Percentiles rank a stretch among this genome's conserved stretches.
phyloP scores from a whole-genome alignment of 2,113 vertebrate species.

The Actenoides lindsayi region DNA sequence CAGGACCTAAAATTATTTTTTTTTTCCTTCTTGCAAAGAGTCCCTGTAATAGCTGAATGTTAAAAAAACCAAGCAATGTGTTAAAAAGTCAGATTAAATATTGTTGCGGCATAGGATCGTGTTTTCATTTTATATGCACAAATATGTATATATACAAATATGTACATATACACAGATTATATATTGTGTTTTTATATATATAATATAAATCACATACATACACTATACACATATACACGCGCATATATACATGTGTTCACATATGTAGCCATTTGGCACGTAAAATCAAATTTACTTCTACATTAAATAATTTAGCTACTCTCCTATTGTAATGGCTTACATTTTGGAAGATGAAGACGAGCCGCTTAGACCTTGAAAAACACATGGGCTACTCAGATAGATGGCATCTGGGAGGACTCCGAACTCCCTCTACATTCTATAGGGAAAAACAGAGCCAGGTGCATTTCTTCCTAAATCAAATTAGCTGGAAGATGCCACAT shows the following conservation, averaged over 20 bases:
- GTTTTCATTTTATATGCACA: conserved; percentile 38
- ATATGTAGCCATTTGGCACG: conserved; percentile 16
- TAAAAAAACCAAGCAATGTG: neutral
- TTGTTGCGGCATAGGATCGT: neutral
- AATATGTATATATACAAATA: neutral
- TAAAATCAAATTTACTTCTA: conserved; percentile 84
- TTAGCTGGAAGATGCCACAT: conserved; percentile 99
- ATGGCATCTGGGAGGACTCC: conserved; percentile 84
- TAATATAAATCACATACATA: neutral
- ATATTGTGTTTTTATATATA: neutral
- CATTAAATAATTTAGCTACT: conserved; percentile 85
- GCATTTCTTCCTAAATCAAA: conserved; percentile 99
- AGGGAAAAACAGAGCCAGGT: conserved; percentile 99
- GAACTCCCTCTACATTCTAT: conserved; percentile 90
- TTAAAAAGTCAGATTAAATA: conserved; percentile 21
- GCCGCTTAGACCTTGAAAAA: conserved; percentile 92
- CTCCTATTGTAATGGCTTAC: conserved; percentile 81
- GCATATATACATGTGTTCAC: neutral
- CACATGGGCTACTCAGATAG: conserved; percentile 85
- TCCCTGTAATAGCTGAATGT: neutral
- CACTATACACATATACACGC: neutral
- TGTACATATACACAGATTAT: neutral
- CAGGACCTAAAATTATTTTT: neutral
- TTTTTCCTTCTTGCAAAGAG: neutral
- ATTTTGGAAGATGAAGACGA: conserved; percentile 94